Base-by-base conservation (phyloP, 1,140 invertebrate genomes). In the Orius insidiosus region DNA sequence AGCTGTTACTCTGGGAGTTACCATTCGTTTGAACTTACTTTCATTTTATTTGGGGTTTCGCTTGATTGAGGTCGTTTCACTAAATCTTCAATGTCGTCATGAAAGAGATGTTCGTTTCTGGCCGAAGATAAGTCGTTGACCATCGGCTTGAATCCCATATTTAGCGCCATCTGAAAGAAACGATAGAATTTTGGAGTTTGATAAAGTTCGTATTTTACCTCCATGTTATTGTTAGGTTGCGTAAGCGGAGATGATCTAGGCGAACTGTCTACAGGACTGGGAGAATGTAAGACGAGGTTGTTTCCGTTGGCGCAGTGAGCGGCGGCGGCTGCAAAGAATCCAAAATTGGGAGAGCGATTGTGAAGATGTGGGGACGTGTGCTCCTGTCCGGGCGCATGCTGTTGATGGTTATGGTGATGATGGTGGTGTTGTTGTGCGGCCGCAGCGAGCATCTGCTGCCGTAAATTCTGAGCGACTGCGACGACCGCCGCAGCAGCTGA, bases 381-480 rank as follows among this genome's bases (percentile, higher is more conserved):
- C n/a, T 43, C 18, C 14, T 43, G 16, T 4, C 2, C 15, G 2
- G 13, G 13, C 9, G 9, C 13, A 18, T 40, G 38, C 61, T 53
- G 47, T 62, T 59, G 60, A 63, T 70, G 52, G 70, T 71, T 63
- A 68, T 74, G 48, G 56, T 64, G 48, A 59, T 66, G 59, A 59
- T 66, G 56, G 69, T 67, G 40, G 68, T 68, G 33, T 9, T 47
- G 37, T 33, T 70, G 69, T 34, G 69, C 70, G 19, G 71, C 73
- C 13, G 74, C 74, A 6, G 75, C 76, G 9, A 56, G 75, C 74
- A 80, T 78, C 58, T 79, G 77, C 53, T 80, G 77, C 40, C 76
- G 64, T 14, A 79, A 60, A 48, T 74, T 75, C 67, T 78, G 74
- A 30, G 75, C 74, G 49, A 80, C 78, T 32, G 76, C 77, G 11